These are phyloP conservation scores for Thymelicus lineola DNA, from an alignment of 2,888 invertebrate species.

Conservation along the genomic window DNA sequence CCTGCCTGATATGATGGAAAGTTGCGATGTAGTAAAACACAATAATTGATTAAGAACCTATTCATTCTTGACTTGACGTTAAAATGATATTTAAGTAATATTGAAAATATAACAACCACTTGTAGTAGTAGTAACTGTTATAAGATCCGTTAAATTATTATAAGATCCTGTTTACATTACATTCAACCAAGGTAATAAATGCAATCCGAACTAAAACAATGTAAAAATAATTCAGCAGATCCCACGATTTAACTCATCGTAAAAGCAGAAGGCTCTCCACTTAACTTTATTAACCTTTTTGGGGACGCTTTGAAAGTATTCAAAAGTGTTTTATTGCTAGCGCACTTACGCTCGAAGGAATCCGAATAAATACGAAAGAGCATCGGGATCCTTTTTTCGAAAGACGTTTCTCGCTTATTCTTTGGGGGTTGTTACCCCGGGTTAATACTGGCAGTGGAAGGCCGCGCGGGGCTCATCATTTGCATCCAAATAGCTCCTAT, in stretches of 20 bases:
- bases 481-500: conserved; percentile 84
- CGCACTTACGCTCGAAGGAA: conserved; percentile 55
- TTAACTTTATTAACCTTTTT: conserved; percentile 43
- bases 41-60: no score
- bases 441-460: conserved; percentile 67
- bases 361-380: conserved; percentile 75
- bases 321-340: conserved; percentile 50
- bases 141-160: no score
- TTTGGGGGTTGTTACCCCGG: conserved; percentile 61
- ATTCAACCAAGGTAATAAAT: background rate
- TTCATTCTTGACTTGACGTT: no score
- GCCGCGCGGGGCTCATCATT: conserved; percentile 79
- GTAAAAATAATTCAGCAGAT: conserved; percentile 32
- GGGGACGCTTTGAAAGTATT: conserved; percentile 46
- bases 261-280: conserved; percentile 35
- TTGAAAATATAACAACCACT: no score
- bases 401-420: conserved; percentile 82
- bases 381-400: conserved; percentile 71
- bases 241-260: conserved; percentile 35
- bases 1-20: no score
- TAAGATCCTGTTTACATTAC: no score
- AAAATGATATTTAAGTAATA: no score
- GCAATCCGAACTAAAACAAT: conserved; percentile 21
- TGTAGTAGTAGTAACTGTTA: no score
- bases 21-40: no score